phyloP scores from a whole-genome alignment of 2,797 vertebrate genomes.

The Siniperca undulata region DNA sequence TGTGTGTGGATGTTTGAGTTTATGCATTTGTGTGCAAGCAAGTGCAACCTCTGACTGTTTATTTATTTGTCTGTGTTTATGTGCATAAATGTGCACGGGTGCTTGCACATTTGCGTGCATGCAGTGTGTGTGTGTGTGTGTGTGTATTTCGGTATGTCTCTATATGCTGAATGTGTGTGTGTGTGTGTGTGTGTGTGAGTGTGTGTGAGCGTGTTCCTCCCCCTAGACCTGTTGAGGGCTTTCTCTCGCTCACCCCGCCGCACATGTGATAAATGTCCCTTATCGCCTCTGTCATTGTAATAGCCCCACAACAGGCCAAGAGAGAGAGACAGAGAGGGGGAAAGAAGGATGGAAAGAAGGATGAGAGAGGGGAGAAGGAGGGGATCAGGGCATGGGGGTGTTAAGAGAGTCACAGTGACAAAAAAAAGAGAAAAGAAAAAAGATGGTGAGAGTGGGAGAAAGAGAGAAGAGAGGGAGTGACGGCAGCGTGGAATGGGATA shows the following conservation, averaged over 20 bases:
- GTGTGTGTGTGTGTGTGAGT: conserved; percentile 26
- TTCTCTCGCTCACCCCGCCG: conserved; percentile 80
- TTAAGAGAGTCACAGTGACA: conserved; percentile 53
- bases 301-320: conserved; percentile 86
- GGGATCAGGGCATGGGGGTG: conserved; percentile 38
- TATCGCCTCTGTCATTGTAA: conserved; percentile 92
- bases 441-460: conserved; percentile 49
- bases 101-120: conserved; percentile 41
- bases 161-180: conserved; percentile 6
- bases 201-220: conserved; percentile 59
- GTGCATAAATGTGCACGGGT: conserved; percentile 35
- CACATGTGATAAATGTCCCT: conserved; percentile 91
- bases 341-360: conserved; percentile 44
- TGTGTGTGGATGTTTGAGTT: conserved; percentile 24
- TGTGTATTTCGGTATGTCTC: conserved; percentile 20
- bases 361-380: conserved; percentile 38
- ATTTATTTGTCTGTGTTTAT: conserved; percentile 51
- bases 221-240: conserved; percentile 86
- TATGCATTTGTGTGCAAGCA: conserved; percentile 39
- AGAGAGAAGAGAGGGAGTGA: conserved; percentile 47
- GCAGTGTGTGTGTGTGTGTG: conserved; percentile 24
- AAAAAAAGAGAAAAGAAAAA: conserved; percentile 41
- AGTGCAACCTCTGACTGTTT: conserved; percentile 56
- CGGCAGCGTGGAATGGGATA: conserved; percentile 76
- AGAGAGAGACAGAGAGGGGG: conserved; percentile 53